A percentile compares a stretch with the other conserved stretches of the same genome.
phyloP scores from a whole-genome alignment of 2,113 vertebrate species.

The Cyanoliseus patagonus region DNA sequence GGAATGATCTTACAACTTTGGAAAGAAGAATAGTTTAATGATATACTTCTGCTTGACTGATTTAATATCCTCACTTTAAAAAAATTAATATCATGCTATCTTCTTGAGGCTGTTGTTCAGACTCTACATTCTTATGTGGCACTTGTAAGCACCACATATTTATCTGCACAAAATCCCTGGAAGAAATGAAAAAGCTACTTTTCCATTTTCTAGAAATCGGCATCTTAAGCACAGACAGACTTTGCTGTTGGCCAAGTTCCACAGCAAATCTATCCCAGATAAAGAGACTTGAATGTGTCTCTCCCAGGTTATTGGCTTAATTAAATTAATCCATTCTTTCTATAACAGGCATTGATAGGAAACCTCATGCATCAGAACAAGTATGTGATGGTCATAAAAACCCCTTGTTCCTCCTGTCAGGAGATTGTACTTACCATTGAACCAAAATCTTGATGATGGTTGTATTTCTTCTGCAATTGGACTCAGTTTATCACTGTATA shows the following conservation, averaged over 20 bases:
- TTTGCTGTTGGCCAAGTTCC: background rate
- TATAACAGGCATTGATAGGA: background rate
- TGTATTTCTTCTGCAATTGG: background rate
- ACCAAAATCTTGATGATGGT: background rate
- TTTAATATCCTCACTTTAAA: constrained; percentile 36
- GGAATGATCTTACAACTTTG: background rate
- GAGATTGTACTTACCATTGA: background rate
- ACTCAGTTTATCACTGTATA: background rate
- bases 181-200: background rate
- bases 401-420: background rate
- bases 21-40: constrained; percentile 8
- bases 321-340: background rate
- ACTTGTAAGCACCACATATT: background rate
- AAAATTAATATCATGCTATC: background rate
- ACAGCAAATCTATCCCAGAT: background rate
- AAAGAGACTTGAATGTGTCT: background rate
- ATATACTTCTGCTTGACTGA: constrained; percentile 21
- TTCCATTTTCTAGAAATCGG: background rate
- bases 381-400: background rate
- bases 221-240: background rate
- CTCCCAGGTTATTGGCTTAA: background rate
- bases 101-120: constrained; percentile 12
- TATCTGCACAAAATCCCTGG: background rate
- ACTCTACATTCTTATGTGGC: background rate
- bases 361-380: background rate